Conservation (phyloP, 2,797 vertebrate genomes). For the Clarias fuscus region DNA sequence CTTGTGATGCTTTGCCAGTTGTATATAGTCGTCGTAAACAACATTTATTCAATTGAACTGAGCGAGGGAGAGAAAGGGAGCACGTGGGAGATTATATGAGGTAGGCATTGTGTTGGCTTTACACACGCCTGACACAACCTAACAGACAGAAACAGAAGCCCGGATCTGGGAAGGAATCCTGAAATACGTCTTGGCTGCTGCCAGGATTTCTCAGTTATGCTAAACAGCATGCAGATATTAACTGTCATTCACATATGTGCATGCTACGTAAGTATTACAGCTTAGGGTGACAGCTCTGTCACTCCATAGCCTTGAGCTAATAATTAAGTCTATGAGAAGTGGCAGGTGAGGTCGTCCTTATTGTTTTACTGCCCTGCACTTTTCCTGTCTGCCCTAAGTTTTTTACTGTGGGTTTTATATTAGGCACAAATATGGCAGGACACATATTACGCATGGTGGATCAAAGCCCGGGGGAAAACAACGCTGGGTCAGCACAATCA, state of each 20-base stretch:
- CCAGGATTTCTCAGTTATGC: conserved; percentile 25
- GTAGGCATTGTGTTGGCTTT: neutral
- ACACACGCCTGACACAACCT: neutral
- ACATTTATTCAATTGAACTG: neutral
- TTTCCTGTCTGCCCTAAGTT: neutral
- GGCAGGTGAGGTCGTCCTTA: conserved; percentile 16
- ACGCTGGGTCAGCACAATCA: neutral
- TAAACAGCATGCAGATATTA: conserved; percentile 17
- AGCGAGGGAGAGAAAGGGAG: neutral
- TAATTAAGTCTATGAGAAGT: conserved; percentile 31
- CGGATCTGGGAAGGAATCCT: neutral
- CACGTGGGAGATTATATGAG: neutral
- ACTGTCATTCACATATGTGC: conserved; percentile 27
- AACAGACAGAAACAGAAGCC: conserved; percentile 12
- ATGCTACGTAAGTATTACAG: conserved; percentile 12
- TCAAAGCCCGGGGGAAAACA: neutral
- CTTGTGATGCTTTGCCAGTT: neutral
- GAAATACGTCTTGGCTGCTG: conserved; percentile 17
- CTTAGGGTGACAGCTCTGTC: neutral
- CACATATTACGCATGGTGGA: neutral
- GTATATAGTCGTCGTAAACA: neutral
- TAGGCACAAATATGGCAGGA: neutral
- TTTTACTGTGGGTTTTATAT: neutral
- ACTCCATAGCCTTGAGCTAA: conserved; percentile 29
- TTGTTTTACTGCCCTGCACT: neutral